These are phyloP conservation scores for Melanotaenia nigrans DNA, from an alignment of 2,797 vertebrate species.

Conservation along the genomic window DNA sequence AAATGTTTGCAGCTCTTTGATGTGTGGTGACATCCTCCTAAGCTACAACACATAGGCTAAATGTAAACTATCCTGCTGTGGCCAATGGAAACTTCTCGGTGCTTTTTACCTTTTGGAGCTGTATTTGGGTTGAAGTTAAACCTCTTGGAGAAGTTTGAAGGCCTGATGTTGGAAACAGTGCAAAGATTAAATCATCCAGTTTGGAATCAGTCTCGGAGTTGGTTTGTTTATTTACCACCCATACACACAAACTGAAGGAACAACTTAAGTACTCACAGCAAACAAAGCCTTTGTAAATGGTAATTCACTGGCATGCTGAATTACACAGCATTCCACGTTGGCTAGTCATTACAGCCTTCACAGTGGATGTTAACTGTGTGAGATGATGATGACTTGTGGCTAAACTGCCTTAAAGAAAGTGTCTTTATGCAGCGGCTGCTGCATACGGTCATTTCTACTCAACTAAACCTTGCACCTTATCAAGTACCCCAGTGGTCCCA, in stretches of 20 bases:
- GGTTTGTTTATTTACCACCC: conserved; percentile 56
- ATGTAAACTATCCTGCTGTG: conserved; percentile 42
- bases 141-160: conserved; percentile 67
- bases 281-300: conserved; percentile 26
- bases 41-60: conserved; percentile 4
- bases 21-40: conserved; percentile 16
- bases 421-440: background rate
- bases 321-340: conserved; percentile 30
- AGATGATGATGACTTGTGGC: conserved; percentile 31
- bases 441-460: background rate
- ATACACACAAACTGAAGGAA: background rate
- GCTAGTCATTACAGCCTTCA: conserved; percentile 24
- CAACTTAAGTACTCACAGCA: conserved; percentile 19
- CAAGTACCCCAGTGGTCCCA: conserved; percentile 41
- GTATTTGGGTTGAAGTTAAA: conserved; percentile 61
- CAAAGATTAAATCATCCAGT: conserved; percentile 74
- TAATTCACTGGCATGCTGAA: conserved; percentile 36
- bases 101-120: conserved; percentile 49
- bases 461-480: conserved; percentile 25
- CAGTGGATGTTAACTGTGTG: background rate
- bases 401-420: conserved; percentile 23
- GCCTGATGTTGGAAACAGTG: conserved; percentile 63
- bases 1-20: conserved; percentile 16
- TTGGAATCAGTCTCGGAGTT: conserved; percentile 52
- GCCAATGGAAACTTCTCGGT: conserved; percentile 54